phyloP scores from a whole-genome alignment of 2,113 vertebrate species.

The Dolichallabes microphthalmus region DNA sequence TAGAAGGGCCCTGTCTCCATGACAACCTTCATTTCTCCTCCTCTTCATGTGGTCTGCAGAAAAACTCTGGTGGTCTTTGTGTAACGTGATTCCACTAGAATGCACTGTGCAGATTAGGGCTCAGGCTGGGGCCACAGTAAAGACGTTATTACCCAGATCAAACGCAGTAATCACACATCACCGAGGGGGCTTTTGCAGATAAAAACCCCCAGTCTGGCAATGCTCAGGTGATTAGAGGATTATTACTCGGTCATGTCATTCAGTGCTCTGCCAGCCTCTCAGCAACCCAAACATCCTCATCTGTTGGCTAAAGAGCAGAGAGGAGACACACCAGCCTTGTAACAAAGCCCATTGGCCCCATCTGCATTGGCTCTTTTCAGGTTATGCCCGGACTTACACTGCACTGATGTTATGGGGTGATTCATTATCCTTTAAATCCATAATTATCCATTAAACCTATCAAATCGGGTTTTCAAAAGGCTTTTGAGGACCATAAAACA shows the following conservation, averaged over 20 bases:
- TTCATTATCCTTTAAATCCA: not conserved
- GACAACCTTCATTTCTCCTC: conserved; percentile 63
- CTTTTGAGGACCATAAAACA: not conserved
- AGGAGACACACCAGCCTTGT: conserved; percentile 43
- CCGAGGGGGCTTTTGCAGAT: conserved; percentile 72
- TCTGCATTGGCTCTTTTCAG: not conserved
- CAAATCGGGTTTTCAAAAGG: conserved; percentile 7
- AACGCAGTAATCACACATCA: conserved; percentile 76
- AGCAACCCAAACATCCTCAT: conserved; percentile 55
- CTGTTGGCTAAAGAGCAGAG: conserved; percentile 55
- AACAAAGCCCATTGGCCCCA: too few species aligned
- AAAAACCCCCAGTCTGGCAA: conserved; percentile 73
- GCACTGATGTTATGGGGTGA: not conserved
- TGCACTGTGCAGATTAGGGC: conserved; percentile 76
- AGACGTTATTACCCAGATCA: conserved; percentile 80
- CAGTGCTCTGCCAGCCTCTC: conserved; percentile 66
- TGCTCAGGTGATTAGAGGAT: conserved; percentile 76
- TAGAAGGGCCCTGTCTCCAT: conserved; percentile 69
- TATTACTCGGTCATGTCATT: conserved; percentile 74
- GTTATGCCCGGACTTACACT: too few species aligned
- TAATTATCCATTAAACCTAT: not conserved
- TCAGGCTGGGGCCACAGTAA: conserved; percentile 72
- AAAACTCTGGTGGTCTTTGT: conserved; percentile 78
- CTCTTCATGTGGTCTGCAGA: conserved; percentile 61
- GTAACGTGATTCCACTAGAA: conserved; percentile 77